These are phyloP conservation scores for Unio delphinus DNA, from an alignment of 2,888 invertebrate species.

Conservation along the genomic window DNA sequence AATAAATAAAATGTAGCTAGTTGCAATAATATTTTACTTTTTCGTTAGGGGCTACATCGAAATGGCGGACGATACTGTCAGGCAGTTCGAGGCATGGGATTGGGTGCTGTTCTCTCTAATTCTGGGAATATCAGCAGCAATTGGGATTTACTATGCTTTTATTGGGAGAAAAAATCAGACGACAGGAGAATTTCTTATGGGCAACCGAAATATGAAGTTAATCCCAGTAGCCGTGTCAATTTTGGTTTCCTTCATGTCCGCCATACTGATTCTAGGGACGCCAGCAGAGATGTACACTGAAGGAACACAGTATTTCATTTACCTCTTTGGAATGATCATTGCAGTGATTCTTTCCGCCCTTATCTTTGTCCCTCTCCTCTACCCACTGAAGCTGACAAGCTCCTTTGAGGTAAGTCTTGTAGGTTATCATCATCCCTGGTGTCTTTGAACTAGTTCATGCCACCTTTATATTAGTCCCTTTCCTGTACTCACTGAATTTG, in stretches of 20 bases:
- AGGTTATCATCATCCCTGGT: background rate
- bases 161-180: slow-evolving; percentile 40
- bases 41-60: background rate
- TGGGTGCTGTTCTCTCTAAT: slow-evolving; percentile 56
- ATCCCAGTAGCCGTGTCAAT: slow-evolving; percentile 63
- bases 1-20: no score
- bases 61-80: slow-evolving; percentile 13
- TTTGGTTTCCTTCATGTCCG: slow-evolving; percentile 66
- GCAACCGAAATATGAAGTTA: slow-evolving; percentile 56
- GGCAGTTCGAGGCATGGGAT: slow-evolving; percentile 49
- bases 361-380: slow-evolving; percentile 52
- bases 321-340: slow-evolving; percentile 40
- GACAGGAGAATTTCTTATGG: slow-evolving; percentile 59
- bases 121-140: slow-evolving; percentile 52
- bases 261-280: slow-evolving; percentile 64
- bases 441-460: background rate
- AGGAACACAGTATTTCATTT: slow-evolving; percentile 55
- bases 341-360: slow-evolving; percentile 41
- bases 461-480: background rate
- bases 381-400: slow-evolving; percentile 52
- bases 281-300: slow-evolving; percentile 64
- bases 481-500: background rate
- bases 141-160: slow-evolving; percentile 59
- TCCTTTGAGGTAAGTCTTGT: slow-evolving; percentile 48
- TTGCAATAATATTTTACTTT: no score